Evolutionary conservation across 2,797 vertebrate genomes (phyloP).

Genomic region (Otolemur crassicaudatus): DNA sequence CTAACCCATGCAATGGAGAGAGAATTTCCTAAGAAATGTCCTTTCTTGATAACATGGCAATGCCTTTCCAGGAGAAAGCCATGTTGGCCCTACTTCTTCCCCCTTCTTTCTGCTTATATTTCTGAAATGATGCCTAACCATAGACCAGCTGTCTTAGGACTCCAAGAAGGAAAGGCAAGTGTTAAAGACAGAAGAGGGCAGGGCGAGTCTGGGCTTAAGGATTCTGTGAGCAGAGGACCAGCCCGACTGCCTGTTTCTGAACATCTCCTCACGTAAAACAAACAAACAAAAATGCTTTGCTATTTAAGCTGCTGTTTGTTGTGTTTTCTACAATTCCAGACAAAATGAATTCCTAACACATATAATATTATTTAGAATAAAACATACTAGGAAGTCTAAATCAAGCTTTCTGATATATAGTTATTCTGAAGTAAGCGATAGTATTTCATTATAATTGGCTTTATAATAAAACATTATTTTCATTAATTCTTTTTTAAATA

Average conservation of each 20-base stretch:
- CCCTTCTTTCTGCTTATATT: background rate
- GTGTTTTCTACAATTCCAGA: background rate
- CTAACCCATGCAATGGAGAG: background rate
- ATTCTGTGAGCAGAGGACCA: background rate
- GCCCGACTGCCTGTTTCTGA: background rate
- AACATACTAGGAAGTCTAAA: background rate
- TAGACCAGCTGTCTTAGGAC: background rate
- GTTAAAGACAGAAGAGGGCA: background rate
- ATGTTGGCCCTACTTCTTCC: background rate
- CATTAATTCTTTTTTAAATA: background rate
- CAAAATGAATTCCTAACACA: background rate
- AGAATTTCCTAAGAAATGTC: background rate
- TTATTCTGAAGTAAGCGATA: background rate
- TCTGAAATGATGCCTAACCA: background rate
- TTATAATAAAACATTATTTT: conserved; percentile 6
- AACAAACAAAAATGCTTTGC: background rate
- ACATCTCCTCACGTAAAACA: background rate
- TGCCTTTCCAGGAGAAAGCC: background rate
- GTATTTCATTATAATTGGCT: background rate
- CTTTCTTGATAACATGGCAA: background rate
- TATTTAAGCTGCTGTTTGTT: background rate
- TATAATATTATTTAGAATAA: background rate
- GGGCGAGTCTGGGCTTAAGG: background rate
- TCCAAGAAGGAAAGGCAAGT: background rate
- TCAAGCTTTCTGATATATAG: background rate